phyloP scores from a whole-genome alignment of 92 coral and sea anemone species.

The Porites lobata region DNA sequence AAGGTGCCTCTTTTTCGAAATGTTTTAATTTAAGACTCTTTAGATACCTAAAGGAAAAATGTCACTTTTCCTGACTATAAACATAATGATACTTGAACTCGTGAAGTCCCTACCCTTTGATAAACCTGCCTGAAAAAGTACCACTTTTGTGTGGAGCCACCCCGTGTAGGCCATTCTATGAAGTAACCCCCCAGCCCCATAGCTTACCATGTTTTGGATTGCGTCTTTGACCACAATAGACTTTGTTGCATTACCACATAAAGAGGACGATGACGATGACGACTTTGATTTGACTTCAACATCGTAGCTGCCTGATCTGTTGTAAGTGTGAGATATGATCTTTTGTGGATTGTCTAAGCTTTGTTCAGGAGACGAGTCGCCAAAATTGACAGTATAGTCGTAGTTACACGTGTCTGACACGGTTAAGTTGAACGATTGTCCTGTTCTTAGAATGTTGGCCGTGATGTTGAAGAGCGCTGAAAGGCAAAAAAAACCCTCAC shows the following conservation, averaged over 20 bases:
- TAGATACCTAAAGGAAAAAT: too few species aligned
- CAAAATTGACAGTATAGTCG: constrained; percentile 48
- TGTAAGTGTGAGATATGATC: constrained; percentile 32
- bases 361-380: constrained; percentile 25
- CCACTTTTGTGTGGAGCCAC: too few species aligned
- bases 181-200: not conserved
- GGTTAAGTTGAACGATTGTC: constrained; percentile 54
- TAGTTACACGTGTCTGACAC: constrained; percentile 31
- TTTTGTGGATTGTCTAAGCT: not conserved
- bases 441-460: constrained; percentile 16
- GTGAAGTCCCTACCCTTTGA: too few species aligned
- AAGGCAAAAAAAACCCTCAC: not conserved
- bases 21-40: too few species aligned
- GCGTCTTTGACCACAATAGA: constrained; percentile 56
- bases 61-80: too few species aligned
- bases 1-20: too few species aligned
- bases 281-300: not conserved
- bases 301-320: constrained; percentile 25
- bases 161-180: too few species aligned
- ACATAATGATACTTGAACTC: too few species aligned
- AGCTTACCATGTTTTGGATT: constrained; percentile 54
- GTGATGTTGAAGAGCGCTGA: constrained; percentile 39
- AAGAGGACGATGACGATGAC: not conserved
- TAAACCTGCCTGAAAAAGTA: not conserved
- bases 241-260: constrained; percentile 20